Evolutionary conservation across 2,888 invertebrate species (phyloP).

Genomic region (Luperina testacea): DNA sequence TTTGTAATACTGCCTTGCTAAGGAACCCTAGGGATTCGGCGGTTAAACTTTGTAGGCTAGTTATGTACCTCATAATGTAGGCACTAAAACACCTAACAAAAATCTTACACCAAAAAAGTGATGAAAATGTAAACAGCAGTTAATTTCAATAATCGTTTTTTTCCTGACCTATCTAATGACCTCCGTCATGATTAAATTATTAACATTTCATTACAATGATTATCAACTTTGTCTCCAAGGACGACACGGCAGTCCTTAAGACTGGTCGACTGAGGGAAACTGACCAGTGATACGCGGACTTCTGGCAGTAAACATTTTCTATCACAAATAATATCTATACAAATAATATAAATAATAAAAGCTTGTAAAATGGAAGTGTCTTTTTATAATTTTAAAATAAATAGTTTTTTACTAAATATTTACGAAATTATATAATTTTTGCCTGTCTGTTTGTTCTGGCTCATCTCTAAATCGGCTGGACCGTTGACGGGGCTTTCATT

Average conservation of each 20-base stretch:
- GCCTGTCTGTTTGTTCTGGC: no score
- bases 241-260: not conserved
- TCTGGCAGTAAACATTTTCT: not conserved
- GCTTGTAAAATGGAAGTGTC: no score
- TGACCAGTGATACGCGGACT: no score
- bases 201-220: not conserved
- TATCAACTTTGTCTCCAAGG: not conserved
- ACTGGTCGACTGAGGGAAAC: not conserved
- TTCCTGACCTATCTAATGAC: not conserved
- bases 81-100: not conserved
- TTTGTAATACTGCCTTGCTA: constrained; percentile 10
- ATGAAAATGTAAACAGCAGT: not conserved
- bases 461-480: no score
- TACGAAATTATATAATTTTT: no score
- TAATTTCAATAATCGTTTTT: not conserved
- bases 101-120: not conserved
- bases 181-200: not conserved
- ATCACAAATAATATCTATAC: not conserved
- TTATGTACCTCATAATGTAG: not conserved
- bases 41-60: not conserved
- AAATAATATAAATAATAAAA: no score
- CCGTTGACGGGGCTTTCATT: no score
- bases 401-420: no score
- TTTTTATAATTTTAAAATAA: no score
- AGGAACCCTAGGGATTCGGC: constrained; percentile 18